Conservation (phyloP, 2,113 vertebrate genomes). For the Pachycephala philippinensis region DNA sequence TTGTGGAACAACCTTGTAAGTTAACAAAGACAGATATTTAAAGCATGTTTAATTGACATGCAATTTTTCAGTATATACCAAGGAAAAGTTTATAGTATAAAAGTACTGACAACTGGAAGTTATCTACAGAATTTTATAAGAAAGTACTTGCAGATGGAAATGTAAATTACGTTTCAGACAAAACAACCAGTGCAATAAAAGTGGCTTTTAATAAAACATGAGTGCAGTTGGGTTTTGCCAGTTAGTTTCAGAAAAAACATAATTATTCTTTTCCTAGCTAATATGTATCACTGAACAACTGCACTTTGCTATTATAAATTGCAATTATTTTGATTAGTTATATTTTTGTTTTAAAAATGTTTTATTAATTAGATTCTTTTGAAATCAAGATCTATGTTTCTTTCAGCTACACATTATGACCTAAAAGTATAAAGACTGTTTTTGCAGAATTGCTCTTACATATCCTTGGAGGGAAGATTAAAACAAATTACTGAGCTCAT, state of each 20-base stretch:
- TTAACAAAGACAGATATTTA: slow-evolving; percentile 62
- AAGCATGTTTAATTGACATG: slow-evolving; percentile 48
- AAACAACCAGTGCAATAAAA: slow-evolving; percentile 64
- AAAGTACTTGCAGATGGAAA: slow-evolving; percentile 71
- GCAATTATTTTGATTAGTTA: slow-evolving; percentile 28
- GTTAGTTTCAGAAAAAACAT: slow-evolving; percentile 63
- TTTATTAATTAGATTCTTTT: slow-evolving; percentile 37
- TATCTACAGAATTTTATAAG: slow-evolving; percentile 72
- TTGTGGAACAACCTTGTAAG: slow-evolving; percentile 54
- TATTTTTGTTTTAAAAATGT: slow-evolving; percentile 17
- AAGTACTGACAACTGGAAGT: slow-evolving; percentile 70
- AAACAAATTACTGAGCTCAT: background rate
- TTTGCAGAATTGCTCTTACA: background rate
- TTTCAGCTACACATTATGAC: background rate
- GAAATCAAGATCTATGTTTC: background rate
- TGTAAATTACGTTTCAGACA: slow-evolving; percentile 72
- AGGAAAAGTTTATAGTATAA: slow-evolving; percentile 63
- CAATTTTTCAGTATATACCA: slow-evolving; percentile 58
- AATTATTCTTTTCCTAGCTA: slow-evolving; percentile 65
- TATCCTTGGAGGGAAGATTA: background rate
- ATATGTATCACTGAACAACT: slow-evolving; percentile 42
- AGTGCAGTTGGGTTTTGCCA: slow-evolving; percentile 63
- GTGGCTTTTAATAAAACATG: slow-evolving; percentile 74
- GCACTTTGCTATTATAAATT: background rate
- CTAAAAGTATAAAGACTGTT: background rate